phyloP scores from a whole-genome alignment of 2,113 vertebrate species.

The Taxidea taxus region DNA sequence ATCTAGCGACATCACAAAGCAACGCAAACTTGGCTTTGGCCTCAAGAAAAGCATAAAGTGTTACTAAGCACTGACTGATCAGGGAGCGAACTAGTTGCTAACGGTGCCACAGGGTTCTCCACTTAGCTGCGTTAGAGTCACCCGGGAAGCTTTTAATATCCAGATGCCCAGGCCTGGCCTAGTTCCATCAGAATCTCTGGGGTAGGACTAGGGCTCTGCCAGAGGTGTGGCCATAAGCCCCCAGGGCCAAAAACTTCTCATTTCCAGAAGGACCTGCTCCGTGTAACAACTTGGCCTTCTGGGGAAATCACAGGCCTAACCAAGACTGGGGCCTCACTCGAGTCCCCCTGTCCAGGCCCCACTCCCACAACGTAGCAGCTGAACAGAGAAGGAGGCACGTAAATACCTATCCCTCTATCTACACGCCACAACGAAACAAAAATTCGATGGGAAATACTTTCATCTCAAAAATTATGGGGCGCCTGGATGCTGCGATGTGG shows the following conservation, averaged over 20 bases:
- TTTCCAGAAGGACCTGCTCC: not conserved
- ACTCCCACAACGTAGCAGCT: not conserved
- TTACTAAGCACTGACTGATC: not conserved
- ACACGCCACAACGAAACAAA: not conserved
- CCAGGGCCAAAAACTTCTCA: not conserved
- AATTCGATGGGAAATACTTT: not conserved
- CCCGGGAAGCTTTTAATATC: not conserved
- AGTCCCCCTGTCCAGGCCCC: not conserved
- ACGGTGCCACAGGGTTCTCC: not conserved
- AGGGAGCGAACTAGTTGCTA: not conserved
- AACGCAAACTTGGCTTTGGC: not conserved
- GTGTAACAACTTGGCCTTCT: not conserved
- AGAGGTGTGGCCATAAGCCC: not conserved
- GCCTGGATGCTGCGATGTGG: not conserved
- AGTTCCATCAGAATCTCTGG: not conserved
- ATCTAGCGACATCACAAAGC: not conserved
- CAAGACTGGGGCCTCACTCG: accelerated
- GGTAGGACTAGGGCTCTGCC: not conserved
- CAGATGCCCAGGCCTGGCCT: not conserved
- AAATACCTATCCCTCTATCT: not conserved
- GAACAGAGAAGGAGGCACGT: not conserved
- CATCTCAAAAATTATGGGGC: not conserved
- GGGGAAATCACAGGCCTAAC: not conserved
- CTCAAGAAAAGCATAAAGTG: not conserved
- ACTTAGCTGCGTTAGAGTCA: not conserved